Conservation (phyloP, 2,797 vertebrate genomes). For the Malurus splendens region DNA sequence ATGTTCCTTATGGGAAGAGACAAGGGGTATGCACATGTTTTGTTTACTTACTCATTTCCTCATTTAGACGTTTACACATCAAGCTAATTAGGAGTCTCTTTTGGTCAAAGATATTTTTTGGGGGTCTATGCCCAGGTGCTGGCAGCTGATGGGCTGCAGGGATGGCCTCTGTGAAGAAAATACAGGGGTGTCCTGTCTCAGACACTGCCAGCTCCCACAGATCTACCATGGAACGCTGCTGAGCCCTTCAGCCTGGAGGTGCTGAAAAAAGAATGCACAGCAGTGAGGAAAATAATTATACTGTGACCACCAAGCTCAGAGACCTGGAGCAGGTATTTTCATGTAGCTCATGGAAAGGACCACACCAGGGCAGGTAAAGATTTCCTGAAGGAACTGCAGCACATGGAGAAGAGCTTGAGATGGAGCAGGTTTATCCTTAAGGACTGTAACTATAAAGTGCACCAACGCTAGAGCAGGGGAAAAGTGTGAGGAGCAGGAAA, state of each 20-base stretch:
- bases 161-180: background rate
- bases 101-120: background rate
- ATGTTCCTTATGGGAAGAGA: background rate
- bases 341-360: background rate
- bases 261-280: background rate
- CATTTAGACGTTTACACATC: background rate
- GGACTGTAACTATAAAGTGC: background rate
- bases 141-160: background rate
- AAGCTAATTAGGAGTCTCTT: background rate
- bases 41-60: background rate
- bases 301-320: background rate
- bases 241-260: background rate
- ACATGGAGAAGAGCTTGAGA: background rate
- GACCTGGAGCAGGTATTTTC: background rate
- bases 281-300: background rate
- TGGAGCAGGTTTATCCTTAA: background rate
- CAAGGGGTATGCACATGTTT: background rate
- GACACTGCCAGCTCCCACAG: background rate
- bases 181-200: background rate
- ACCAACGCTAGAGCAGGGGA: fast-evolving
- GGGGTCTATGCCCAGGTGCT: fast-evolving
- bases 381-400: background rate
- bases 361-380: background rate
- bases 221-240: background rate
- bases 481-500: background rate